These are phyloP conservation scores for Silvanus unidentatus DNA, from an alignment of 2,888 invertebrate genomes.

Conservation along the genomic window DNA sequence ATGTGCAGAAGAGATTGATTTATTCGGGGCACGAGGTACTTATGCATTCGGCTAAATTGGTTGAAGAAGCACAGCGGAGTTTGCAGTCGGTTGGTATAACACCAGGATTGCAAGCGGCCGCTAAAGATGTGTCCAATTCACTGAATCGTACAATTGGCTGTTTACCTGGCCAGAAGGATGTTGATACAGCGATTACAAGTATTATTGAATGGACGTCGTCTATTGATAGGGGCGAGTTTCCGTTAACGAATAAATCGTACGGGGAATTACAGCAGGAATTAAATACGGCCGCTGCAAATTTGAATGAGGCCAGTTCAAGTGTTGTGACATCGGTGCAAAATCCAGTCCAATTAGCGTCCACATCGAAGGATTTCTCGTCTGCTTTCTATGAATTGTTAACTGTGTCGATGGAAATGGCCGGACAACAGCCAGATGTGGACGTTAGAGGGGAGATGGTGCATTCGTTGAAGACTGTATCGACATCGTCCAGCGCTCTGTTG, in stretches of 20 bases:
- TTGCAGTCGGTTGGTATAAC: slow-evolving; percentile 61
- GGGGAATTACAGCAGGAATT: slow-evolving; percentile 81
- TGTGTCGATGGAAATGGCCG: slow-evolving; percentile 79
- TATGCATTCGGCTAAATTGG: slow-evolving; percentile 22
- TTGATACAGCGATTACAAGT: slow-evolving; percentile 81
- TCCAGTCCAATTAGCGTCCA: slow-evolving; percentile 63
- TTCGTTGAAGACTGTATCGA: slow-evolving; percentile 81
- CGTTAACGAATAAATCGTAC: slow-evolving; percentile 65
- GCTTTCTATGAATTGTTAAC: slow-evolving; percentile 74
- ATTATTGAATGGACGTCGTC: slow-evolving; percentile 73
- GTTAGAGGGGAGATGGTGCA: slow-evolving; percentile 75
- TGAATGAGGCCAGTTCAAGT: slow-evolving; percentile 78
- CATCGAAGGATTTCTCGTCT: slow-evolving; percentile 70
- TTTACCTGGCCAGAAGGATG: slow-evolving; percentile 87
- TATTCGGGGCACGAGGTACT: slow-evolving; percentile 64
- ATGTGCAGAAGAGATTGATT: slow-evolving; percentile 54
- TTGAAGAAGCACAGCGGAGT: slow-evolving; percentile 66
- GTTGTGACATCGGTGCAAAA: slow-evolving; percentile 73
- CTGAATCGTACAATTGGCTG: slow-evolving; percentile 71
- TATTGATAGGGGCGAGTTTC: slow-evolving; percentile 69
- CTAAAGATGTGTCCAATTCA: slow-evolving; percentile 59
- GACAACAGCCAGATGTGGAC: slow-evolving; percentile 69
- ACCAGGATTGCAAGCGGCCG: slow-evolving; percentile 65
- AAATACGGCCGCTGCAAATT: slow-evolving; percentile 73
- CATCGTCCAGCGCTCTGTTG: slow-evolving; percentile 78